Evolutionary conservation across 1,140 invertebrate genomes (phyloP).

Genomic region (Papilio polyxenes): DNA sequence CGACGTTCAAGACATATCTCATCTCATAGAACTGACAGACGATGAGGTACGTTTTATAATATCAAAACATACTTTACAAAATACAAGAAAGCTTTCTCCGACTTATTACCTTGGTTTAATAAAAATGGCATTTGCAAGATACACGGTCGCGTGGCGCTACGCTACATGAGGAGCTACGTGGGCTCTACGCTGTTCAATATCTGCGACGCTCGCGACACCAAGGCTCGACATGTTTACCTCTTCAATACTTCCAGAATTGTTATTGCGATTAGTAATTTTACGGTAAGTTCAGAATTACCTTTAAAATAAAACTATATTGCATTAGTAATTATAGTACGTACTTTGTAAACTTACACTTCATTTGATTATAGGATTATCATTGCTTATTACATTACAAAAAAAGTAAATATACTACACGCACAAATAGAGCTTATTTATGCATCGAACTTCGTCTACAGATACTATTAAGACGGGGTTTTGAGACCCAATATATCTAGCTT

Average conservation of each 20-base stretch:
- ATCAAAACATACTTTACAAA: constrained; percentile 7
- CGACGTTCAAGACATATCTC: constrained; percentile 55
- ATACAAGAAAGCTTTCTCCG: no score
- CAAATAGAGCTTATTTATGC: no score
- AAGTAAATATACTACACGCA: no score
- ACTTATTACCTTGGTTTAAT: neutral
- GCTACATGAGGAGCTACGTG: constrained; percentile 59
- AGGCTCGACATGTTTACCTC: constrained; percentile 52
- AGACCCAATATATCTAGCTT: no score
- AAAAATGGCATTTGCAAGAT: constrained; percentile 47
- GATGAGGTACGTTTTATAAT: constrained; percentile 55
- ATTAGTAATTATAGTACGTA: no score
- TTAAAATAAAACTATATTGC: neutral
- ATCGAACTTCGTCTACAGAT: no score
- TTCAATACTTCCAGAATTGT: constrained; percentile 69
- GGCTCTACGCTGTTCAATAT: constrained; percentile 62
- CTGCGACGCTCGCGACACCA: constrained; percentile 52
- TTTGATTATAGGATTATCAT: neutral
- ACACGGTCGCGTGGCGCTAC: constrained; percentile 58
- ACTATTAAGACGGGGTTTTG: no score
- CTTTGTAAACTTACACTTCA: no score
- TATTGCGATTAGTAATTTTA: constrained; percentile 65
- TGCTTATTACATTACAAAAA: neutral
- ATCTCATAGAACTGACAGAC: constrained; percentile 62
- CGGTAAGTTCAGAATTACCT: constrained; percentile 50